Evolutionary conservation across 1,140 invertebrate species (phyloP), one percentile per base, ranked within the genome.

Genomic region (Drosophila parabipectinata): DNA sequence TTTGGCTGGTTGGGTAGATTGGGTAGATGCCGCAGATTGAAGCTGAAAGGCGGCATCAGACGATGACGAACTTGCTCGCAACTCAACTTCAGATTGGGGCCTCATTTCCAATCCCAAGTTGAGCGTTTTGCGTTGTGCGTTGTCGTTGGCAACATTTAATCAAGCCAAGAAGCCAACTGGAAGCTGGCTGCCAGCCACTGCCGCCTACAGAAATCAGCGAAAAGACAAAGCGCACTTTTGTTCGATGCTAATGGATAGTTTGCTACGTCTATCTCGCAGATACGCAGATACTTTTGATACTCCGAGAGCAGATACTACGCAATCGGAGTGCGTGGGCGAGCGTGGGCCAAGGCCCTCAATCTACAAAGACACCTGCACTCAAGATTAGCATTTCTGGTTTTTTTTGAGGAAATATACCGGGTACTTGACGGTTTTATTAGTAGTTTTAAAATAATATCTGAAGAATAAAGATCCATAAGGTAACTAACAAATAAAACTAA

Each of bases 101-200:
- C 26, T 5, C 6, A 6, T 28, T 28, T 28, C 26, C 26, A 28
- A 28, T 28, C 26, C 26, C 5, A 28, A 28, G 26, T 28, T 28
- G 10, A 10, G 44, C 28, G 45, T 34, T 55, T 62, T 5, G n/a
- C 63, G 79, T 84, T 34, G 82, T 5, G n/a, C 63, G 79, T 84
- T 34, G 82, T 81, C 78, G 78, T 82, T 85, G 82, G 82, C 82
- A 85, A 85, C 79, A 87, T 87, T 87, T 87, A 87, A 87, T 87
- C 82, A 87, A 87, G 82, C 74, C 66, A 68, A 62, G 83, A 87
- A 87, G 75, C 82, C 82, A 87, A 87, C 69, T 87, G 82, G 82
- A 87, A 85, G 81, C 72, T 47, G 72, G 41, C 64, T 75, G 60
- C 74, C 63, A 28, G 24, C 47, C 41, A 45, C 41, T 4, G 6